phyloP scores from a whole-genome alignment of 2,113 vertebrate species.

The Triplophysa siluroides region DNA sequence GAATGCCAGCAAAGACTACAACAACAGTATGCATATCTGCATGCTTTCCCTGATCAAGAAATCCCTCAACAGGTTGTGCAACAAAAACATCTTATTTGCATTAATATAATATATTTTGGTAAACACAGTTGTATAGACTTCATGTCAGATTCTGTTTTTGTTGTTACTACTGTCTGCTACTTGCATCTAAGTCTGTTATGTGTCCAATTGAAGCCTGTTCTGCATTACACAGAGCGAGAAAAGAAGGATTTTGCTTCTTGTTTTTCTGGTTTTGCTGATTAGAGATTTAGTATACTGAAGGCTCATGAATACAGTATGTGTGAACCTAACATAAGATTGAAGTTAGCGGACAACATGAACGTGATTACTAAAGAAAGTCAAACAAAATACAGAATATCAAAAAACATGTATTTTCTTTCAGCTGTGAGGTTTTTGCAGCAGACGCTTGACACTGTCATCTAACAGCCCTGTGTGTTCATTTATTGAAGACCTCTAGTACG shows the following conservation, averaged over 20 bases:
- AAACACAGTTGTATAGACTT: background rate
- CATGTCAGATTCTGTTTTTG: background rate
- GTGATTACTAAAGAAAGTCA: background rate
- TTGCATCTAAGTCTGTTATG: background rate
- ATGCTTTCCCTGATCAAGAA: background rate
- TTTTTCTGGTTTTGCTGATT: background rate
- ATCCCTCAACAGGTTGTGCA: background rate
- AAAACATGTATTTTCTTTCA: background rate
- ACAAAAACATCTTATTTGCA: background rate
- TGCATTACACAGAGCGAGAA: background rate
- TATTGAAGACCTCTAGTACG: background rate
- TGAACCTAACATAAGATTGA: background rate
- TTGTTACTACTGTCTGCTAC: background rate
- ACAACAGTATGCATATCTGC: background rate
- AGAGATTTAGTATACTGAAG: background rate
- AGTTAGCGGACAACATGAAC: background rate
- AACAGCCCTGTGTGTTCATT: background rate
- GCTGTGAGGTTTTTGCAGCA: background rate
- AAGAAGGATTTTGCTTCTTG: background rate
- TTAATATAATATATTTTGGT: background rate
- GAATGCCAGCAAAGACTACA: background rate
- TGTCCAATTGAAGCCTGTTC: background rate
- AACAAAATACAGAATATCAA: too few species aligned
- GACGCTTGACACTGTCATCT: constrained; percentile 2
- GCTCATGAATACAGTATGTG: background rate